Evolutionary conservation across 2,797 vertebrate species (phyloP), one percentile per base, ranked within the genome.

Genomic region (Sebastiscus tertius): DNA sequence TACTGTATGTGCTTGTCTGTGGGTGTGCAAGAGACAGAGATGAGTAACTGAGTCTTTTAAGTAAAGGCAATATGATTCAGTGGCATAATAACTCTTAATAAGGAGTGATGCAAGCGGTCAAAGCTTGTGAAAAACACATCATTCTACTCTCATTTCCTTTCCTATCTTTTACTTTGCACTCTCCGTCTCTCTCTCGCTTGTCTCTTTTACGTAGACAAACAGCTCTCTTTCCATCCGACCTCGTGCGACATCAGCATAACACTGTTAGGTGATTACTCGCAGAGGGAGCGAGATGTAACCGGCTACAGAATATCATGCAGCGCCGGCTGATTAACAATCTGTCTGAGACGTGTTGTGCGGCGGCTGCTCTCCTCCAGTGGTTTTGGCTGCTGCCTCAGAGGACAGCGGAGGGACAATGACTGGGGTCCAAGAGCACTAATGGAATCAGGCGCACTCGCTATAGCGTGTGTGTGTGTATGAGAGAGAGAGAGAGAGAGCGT

Each of bases 291-390:
- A 52, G 80, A 88, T 82, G 78, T 85, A 87, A 85, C 72, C 26
- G 61, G 72, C 77, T 79, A 71, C 81, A 89, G 86, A 90, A 86
- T 85, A 88, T 91, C 88, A 88, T 72, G 85, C 85, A 82, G 83
- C 77, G 49, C 8, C 8, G 75, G 64, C 89, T 93, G 87, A 93
- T 93, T 91, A 93, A 92, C 86, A 92, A 81, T 91, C 88, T 90
- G 87, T 89, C 79, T 84, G 80, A 89, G 84, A 84, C 42, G 67
- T 87, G 86, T 82, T 85, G 72, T 82, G 84, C 59, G 20, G 72
- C 42, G 42, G 49, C 79, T 64, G 83, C 86, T 78, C 69, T 87
- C 78, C 88, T 91, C 79, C 81, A 79, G 64, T 20, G 63, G 75
- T 80, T 89, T 82, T 86, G 73, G 86, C 88, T 87, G 86, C 85